phyloP scores from a whole-genome alignment of 2,888 invertebrate species.

The Blera fallax region DNA sequence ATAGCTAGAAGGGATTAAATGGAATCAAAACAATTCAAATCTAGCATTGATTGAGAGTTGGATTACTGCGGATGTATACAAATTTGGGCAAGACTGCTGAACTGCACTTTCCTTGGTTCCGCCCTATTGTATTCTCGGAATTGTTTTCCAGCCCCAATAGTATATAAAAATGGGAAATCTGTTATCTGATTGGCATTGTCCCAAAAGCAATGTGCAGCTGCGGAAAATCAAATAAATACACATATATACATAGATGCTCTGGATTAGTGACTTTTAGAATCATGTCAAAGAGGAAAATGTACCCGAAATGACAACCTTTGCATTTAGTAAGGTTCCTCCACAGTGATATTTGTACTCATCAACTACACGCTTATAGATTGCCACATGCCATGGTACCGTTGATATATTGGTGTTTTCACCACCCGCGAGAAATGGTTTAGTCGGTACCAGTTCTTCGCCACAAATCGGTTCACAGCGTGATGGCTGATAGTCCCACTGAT shows the following conservation, averaged over 20 bases:
- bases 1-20: constrained; percentile 50
- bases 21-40: not conserved
- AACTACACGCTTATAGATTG: constrained; percentile 36
- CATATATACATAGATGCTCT: no score
- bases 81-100: constrained; percentile 19
- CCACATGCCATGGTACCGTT: constrained; percentile 74
- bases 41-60: not conserved
- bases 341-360: constrained; percentile 55
- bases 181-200: constrained; percentile 38
- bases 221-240: not conserved
- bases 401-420: constrained; percentile 54
- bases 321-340: constrained; percentile 73
- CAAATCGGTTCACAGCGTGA: constrained; percentile 76
- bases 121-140: constrained; percentile 37
- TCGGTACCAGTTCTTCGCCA: constrained; percentile 66
- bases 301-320: constrained; percentile 72
- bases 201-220: constrained; percentile 75
- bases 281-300: not conserved
- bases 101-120: not conserved
- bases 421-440: constrained; percentile 37
- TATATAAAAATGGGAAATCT: constrained; percentile 31
- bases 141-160: constrained; percentile 73
- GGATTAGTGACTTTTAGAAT: no score
- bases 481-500: constrained; percentile 74
- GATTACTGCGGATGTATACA: not conserved